Conservation (phyloP, 1,140 invertebrate genomes). For the Drosophila lacertosa region DNA sequence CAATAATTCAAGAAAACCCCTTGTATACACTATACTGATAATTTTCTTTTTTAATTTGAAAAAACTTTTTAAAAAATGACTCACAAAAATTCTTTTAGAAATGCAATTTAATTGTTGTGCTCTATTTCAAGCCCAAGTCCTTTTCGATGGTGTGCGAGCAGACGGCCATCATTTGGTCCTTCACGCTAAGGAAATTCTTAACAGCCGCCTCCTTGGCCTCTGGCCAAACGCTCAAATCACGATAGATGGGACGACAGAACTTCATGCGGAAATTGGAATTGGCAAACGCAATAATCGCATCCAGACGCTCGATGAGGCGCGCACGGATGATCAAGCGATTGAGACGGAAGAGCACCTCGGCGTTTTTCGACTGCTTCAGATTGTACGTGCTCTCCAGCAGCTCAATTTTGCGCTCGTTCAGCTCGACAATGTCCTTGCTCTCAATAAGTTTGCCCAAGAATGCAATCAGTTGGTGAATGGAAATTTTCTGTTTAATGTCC, state of each 20-base stretch:
- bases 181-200: slow-evolving; percentile 89
- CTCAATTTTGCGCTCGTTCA: slow-evolving; percentile 71
- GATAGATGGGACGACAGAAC: slow-evolving; percentile 93
- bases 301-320: slow-evolving; percentile 88
- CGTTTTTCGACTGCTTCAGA: slow-evolving; percentile 88
- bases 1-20: slow-evolving; percentile 73
- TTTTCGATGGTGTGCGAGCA: slow-evolving; percentile 89
- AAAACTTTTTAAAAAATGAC: slow-evolving; percentile 10
- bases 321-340: slow-evolving; percentile 91
- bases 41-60: slow-evolving; percentile 7
- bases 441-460: slow-evolving; percentile 90
- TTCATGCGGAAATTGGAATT: slow-evolving; percentile 95
- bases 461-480: slow-evolving; percentile 89
- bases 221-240: slow-evolving; percentile 93
- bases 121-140: slow-evolving; percentile 86
- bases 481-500: slow-evolving; percentile 85
- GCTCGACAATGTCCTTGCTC: slow-evolving; percentile 72
- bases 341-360: slow-evolving; percentile 93
- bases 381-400: slow-evolving; percentile 89
- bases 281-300: slow-evolving; percentile 90
- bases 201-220: slow-evolving; percentile 88
- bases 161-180: slow-evolving; percentile 93
- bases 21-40: slow-evolving; percentile 3
- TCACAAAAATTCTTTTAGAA: slow-evolving; percentile 41
- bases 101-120: slow-evolving; percentile 15